phyloP scores from a whole-genome alignment of 2,113 vertebrate species.

The Clarias gariepinus region DNA sequence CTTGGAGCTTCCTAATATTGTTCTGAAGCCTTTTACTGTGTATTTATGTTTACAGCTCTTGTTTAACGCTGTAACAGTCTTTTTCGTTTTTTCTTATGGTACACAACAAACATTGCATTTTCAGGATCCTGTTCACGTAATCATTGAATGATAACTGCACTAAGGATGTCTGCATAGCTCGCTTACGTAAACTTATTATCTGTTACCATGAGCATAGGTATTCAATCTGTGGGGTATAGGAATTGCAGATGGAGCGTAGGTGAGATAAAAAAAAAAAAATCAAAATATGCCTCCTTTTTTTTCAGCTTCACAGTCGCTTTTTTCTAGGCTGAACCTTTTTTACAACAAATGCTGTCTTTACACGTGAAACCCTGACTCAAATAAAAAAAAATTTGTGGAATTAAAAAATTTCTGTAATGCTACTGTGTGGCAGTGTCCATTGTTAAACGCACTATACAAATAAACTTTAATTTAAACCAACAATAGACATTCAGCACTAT shows the following conservation, averaged over 20 bases:
- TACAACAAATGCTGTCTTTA: background rate
- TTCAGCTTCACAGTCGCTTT: background rate
- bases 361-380: background rate
- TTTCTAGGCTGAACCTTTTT: background rate
- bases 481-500: background rate
- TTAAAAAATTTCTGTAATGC: background rate
- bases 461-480: background rate
- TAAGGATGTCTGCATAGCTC: background rate
- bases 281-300: background rate
- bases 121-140: background rate
- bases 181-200: background rate
- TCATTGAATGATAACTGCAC: background rate
- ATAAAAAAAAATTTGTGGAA: background rate
- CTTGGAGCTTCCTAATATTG: background rate
- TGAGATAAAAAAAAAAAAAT: background rate
- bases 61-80: background rate
- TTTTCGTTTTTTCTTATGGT: background rate
- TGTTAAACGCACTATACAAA: background rate
- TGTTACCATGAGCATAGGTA: background rate
- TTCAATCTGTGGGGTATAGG: background rate
- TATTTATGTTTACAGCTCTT: background rate
- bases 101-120: background rate
- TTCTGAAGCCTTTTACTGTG: background rate
- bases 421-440: background rate
- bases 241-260: background rate